Evolutionary conservation across 2,113 vertebrate species (phyloP).

Genomic region (Spizaetus ornatus): DNA sequence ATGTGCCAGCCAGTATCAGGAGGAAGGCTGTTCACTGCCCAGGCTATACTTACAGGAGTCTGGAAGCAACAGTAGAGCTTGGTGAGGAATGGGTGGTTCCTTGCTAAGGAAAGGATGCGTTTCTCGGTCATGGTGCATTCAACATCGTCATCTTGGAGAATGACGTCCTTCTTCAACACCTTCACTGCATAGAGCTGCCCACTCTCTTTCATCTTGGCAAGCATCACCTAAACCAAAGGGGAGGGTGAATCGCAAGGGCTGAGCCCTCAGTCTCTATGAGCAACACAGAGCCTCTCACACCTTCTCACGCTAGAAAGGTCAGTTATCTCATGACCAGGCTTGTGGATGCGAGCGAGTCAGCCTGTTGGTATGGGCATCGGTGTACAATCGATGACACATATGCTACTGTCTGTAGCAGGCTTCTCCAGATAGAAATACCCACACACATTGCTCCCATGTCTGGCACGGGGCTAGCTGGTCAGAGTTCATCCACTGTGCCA

Average conservation of each 20-base stretch:
- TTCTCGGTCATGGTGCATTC: conserved; percentile 98
- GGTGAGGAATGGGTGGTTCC: conserved; percentile 94
- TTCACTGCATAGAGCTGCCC: conserved; percentile 92
- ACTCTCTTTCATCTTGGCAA: conserved; percentile 82
- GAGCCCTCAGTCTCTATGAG: neutral
- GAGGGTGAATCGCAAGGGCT: neutral
- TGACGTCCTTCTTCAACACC: conserved; percentile 96
- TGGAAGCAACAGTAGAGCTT: conserved; percentile 98
- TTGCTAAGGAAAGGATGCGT: conserved; percentile 87
- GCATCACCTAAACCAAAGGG: conserved; percentile 84
- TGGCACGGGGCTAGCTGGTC: neutral
- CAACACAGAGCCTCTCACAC: neutral
- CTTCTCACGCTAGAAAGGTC: neutral
- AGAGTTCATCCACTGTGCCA: neutral
- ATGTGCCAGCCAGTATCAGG: neutral
- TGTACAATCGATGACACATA: neutral
- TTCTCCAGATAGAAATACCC: neutral
- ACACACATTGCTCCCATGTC: neutral
- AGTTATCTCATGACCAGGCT: neutral
- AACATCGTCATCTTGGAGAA: conserved; percentile 95
- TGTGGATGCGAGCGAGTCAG: neutral
- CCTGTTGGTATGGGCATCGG: neutral
- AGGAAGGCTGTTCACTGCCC: neutral
- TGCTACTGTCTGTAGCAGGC: neutral
- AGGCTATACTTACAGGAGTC: conserved; percentile 79